These are phyloP conservation scores for Halichondria panicea DNA, from an alignment of 37 sponge, comb jelly and placozoan species.

Conservation along the genomic window DNA sequence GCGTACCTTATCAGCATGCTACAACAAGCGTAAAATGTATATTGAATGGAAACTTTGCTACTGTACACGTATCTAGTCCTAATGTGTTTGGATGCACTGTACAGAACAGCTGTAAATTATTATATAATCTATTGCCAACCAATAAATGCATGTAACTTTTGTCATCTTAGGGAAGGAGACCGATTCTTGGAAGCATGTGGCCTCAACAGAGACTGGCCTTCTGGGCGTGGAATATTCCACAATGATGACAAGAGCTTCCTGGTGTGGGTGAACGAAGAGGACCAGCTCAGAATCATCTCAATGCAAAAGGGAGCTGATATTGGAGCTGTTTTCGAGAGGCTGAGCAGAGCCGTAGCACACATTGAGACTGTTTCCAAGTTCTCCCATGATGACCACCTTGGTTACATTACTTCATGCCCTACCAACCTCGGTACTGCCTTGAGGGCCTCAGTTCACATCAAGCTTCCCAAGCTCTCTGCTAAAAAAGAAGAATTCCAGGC, in stretches of 20 bases:
- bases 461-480: conserved; percentile 72
- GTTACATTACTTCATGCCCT: conserved; percentile 86
- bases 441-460: conserved; percentile 78
- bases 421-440: conserved; percentile 92
- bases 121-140: no score
- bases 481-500: conserved; percentile 50
- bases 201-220: conserved; percentile 86
- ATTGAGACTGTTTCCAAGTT: conserved; percentile 70
- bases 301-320: conserved; percentile 92
- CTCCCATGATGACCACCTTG: conserved; percentile 79
- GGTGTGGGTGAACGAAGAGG: conserved; percentile 94
- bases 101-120: no score
- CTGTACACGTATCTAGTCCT: no score
- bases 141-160: no score
- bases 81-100: no score
- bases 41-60: no score
- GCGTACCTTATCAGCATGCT: no score
- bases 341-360: conserved; percentile 47
- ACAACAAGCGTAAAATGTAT: no score
- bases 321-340: conserved; percentile 58
- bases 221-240: conserved; percentile 77
- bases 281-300: conserved; percentile 90
- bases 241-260: conserved; percentile 73
- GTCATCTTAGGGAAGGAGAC: conserved; percentile 53
- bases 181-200: conserved; percentile 73